Conservation (phyloP, 2,797 vertebrate genomes). For the Bufotes viridis region DNA sequence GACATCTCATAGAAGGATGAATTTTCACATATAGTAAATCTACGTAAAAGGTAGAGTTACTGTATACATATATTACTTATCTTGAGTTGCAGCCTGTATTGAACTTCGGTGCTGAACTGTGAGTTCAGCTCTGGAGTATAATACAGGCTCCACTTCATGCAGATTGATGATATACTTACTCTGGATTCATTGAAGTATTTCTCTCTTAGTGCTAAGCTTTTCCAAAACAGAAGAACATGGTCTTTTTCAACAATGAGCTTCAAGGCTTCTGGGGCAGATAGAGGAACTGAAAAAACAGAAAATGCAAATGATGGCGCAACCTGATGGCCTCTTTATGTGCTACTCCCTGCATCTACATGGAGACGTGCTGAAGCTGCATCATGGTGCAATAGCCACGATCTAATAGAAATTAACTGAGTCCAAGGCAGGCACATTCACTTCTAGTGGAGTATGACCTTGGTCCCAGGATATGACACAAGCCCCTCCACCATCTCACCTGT, state of each 20-base stretch:
- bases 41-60: too few species aligned
- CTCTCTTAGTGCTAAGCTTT: slow-evolving; percentile 91
- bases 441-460: too few species aligned
- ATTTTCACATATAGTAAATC: too few species aligned
- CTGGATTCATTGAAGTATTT: slow-evolving; percentile 91
- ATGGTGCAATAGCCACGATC: neutral
- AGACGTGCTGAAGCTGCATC: neutral
- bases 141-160: neutral
- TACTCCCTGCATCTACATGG: neutral
- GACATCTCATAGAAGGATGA: too few species aligned
- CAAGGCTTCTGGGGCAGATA: slow-evolving; percentile 90
- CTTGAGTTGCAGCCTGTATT: too few species aligned
- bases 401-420: neutral
- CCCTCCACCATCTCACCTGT: slow-evolving; percentile 76
- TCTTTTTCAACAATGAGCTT: slow-evolving; percentile 93
- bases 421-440: neutral
- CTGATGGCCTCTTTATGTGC: neutral
- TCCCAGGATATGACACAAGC: too few species aligned
- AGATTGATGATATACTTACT: slow-evolving; percentile 75
- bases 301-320: neutral
- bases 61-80: too few species aligned
- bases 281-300: slow-evolving; percentile 77
- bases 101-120: neutral
- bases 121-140: neutral
- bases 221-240: slow-evolving; percentile 93